Conservation (phyloP, 2,113 vertebrate genomes). For the Eublepharis macularius region DNA sequence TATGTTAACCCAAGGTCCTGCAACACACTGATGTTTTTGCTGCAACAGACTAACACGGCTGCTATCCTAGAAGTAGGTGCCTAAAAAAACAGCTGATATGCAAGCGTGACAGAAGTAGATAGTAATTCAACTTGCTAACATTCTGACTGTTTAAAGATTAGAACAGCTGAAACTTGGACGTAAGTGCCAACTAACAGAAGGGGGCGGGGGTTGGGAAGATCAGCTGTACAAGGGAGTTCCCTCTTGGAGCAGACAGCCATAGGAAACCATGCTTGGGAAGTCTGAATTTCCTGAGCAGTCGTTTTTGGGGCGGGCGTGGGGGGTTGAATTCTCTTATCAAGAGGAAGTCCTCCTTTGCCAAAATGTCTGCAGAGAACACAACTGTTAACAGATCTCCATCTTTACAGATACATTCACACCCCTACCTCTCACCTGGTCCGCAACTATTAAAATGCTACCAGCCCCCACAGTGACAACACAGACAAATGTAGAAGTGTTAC, state of each 20-base stretch:
- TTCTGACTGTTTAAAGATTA: slow-evolving; percentile 19
- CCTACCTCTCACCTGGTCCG: background rate
- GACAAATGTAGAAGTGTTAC: background rate
- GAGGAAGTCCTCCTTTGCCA: background rate
- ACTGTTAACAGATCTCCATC: background rate
- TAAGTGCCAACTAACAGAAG: slow-evolving; percentile 21
- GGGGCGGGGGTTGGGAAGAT: slow-evolving; percentile 17
- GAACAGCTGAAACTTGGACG: slow-evolving; percentile 36
- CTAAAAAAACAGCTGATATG: background rate
- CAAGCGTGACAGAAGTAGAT: background rate
- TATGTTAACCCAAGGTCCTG: background rate
- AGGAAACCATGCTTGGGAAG: background rate
- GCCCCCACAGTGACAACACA: background rate
- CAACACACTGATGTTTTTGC: background rate
- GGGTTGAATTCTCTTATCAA: background rate
- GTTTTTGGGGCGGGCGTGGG: background rate
- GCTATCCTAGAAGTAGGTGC: background rate
- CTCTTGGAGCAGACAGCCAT: background rate
- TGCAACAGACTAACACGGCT: background rate
- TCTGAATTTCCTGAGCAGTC: background rate
- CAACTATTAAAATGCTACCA: background rate
- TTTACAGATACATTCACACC: background rate
- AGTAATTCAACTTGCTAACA: slow-evolving; percentile 3
- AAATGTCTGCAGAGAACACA: background rate
- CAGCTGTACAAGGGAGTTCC: slow-evolving; percentile 13